These are phyloP conservation scores for Hemichromis elongatus DNA, from an alignment of 2,113 vertebrate species.

Conservation along the genomic window DNA sequence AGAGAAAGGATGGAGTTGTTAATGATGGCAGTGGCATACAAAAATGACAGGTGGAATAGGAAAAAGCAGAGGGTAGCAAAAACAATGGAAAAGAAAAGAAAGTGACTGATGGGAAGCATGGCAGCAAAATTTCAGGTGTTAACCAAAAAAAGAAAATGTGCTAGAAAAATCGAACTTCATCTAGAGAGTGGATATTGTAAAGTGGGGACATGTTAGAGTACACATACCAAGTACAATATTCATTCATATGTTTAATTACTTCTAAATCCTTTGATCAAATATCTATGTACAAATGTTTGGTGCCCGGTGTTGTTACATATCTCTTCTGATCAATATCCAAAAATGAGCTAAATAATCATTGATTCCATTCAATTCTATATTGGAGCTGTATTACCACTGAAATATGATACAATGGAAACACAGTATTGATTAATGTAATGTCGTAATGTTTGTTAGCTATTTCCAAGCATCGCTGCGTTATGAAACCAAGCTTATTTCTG, in stretches of 20 bases:
- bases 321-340: background rate
- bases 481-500: too few relatives aligned
- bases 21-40: conserved; percentile 5
- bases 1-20: background rate
- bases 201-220: background rate
- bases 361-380: background rate
- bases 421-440: background rate
- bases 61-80: conserved; percentile 13
- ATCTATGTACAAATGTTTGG: background rate
- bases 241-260: background rate
- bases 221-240: background rate
- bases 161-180: background rate
- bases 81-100: background rate
- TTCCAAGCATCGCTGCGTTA: too few relatives aligned
- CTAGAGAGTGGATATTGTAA: background rate
- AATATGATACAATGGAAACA: background rate
- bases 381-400: background rate
- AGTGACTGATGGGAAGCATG: conserved; percentile 10
- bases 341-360: background rate
- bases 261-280: background rate
- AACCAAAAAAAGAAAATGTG: background rate
- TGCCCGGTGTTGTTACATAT: background rate
- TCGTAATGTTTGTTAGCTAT: background rate
- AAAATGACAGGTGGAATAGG: conserved; percentile 37
- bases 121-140: background rate